phyloP scores from a whole-genome alignment of 2,888 invertebrate genomes.

The Panopea generosa region DNA sequence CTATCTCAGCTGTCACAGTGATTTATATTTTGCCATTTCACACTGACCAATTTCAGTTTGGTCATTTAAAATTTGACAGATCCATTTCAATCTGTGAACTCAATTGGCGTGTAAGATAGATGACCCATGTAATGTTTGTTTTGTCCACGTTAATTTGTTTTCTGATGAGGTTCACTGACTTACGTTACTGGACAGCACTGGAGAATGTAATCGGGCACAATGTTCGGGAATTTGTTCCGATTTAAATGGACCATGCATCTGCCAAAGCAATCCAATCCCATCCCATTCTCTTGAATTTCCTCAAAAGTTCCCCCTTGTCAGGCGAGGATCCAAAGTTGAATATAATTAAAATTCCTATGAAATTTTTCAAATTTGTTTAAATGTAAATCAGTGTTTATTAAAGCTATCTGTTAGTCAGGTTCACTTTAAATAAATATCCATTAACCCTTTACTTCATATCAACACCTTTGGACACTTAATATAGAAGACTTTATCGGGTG shows the following conservation, averaged over 20 bases:
- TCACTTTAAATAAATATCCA: too few relatives aligned
- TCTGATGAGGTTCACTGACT: slow-evolving; percentile 44
- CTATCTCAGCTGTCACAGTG: slow-evolving; percentile 23
- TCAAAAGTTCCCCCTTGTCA: too few relatives aligned
- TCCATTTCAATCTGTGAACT: slow-evolving; percentile 20
- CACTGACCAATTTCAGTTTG: slow-evolving; percentile 33
- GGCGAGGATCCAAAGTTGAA: too few relatives aligned
- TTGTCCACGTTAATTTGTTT: slow-evolving; percentile 56
- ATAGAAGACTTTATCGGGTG: too few relatives aligned
- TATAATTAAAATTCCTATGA: too few relatives aligned
- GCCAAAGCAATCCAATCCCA: slow-evolving; percentile 1
- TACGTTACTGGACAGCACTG: background rate
- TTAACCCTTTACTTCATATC: too few relatives aligned
- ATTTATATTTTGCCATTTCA: slow-evolving; percentile 35
- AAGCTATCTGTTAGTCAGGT: too few relatives aligned
- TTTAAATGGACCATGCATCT: slow-evolving; percentile 22
- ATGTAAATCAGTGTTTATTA: too few relatives aligned
- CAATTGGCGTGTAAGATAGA: slow-evolving; percentile 51
- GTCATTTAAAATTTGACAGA: slow-evolving; percentile 32
- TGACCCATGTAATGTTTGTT: slow-evolving; percentile 60
- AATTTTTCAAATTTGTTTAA: too few relatives aligned
- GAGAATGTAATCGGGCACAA: too few relatives aligned
- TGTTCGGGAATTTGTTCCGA: background rate
- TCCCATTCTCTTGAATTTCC: too few relatives aligned
- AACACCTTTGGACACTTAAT: too few relatives aligned